Percentiles rank a stretch among this genome's conserved stretches.
phyloP scores from a whole-genome alignment of 1,140 invertebrate species.

The Drosophila grimshawi region DNA sequence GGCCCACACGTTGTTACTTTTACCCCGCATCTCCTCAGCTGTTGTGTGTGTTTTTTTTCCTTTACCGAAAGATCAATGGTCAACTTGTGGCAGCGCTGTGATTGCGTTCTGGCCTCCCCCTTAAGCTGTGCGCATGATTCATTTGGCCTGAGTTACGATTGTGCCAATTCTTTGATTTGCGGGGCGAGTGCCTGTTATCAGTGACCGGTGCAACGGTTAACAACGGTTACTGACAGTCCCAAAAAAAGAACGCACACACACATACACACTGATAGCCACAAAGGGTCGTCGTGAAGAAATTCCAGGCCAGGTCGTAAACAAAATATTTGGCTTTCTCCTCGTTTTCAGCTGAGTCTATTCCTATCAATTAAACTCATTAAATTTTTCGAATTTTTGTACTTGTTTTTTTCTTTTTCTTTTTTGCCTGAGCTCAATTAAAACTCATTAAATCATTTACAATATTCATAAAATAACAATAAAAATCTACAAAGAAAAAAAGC shows the following conservation, averaged over 20 bases:
- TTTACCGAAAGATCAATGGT: constrained; percentile 72
- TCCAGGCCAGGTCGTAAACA: constrained; percentile 38
- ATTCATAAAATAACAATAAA: constrained; percentile 81
- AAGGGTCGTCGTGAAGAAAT: constrained; percentile 20
- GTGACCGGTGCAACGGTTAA: constrained; percentile 37
- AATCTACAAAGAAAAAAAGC: constrained; percentile 1
- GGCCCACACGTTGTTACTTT: constrained; percentile 65
- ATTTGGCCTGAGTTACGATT: constrained; percentile 75
- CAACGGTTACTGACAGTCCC: constrained; percentile 74
- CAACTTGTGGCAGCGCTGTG: constrained; percentile 62
- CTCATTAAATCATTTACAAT: constrained; percentile 82
- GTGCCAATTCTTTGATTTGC: constrained; percentile 75
- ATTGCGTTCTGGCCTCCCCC: constrained; percentile 51
- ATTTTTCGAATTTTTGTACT: constrained; percentile 18
- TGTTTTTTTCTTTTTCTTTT: constrained; percentile 22
- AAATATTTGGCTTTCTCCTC: constrained; percentile 64
- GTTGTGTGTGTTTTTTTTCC: constrained; percentile 19
- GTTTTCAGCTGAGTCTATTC: constrained; percentile 51
- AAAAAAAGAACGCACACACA: constrained; percentile 1
- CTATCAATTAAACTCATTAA: constrained; percentile 82
- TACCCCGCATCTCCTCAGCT: constrained; percentile 36
- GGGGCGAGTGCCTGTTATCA: constrained; percentile 74
- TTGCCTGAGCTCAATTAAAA: constrained; percentile 70
- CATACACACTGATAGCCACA: not conserved
- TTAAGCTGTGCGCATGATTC: constrained; percentile 66